These are phyloP conservation scores for Cynoglossus semilaevis DNA, from an alignment of 2,113 vertebrate genomes.

Conservation along the genomic window DNA sequence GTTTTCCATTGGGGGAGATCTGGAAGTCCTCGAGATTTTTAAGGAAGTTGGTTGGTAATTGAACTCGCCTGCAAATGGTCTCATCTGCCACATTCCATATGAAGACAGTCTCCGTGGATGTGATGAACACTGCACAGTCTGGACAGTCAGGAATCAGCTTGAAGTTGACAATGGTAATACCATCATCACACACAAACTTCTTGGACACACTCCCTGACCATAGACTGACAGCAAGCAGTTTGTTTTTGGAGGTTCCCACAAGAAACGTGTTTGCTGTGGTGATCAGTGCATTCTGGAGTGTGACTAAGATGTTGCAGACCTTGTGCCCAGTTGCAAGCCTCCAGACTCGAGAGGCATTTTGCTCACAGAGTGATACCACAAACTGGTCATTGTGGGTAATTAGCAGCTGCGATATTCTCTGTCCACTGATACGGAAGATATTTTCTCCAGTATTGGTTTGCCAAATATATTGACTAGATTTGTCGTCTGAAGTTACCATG, in stretches of 20 bases:
- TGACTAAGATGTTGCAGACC: slow-evolving; percentile 96
- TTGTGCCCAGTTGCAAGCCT: slow-evolving; percentile 93
- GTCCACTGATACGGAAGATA: slow-evolving; percentile 95
- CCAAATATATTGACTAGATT: slow-evolving; percentile 97
- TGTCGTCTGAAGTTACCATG: slow-evolving; percentile 96
- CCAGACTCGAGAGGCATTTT: slow-evolving; percentile 97
- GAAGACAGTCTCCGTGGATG: slow-evolving; percentile 91
- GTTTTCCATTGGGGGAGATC: slow-evolving; percentile 95
- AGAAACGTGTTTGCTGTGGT: slow-evolving; percentile 97
- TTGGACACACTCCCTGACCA: slow-evolving; percentile 99
- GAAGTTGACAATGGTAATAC: slow-evolving; percentile 90
- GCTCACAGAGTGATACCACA: slow-evolving; percentile 96
- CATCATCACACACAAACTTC: slow-evolving; percentile 95
- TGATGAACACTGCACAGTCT: slow-evolving; percentile 92
- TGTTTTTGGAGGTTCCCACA: slow-evolving; percentile 93
- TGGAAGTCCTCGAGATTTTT: slow-evolving; percentile 96
- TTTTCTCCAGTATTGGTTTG: slow-evolving; percentile 92
- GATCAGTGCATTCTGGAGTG: slow-evolving; percentile 94
- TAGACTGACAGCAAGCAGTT: slow-evolving; percentile 93
- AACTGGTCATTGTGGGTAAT: slow-evolving; percentile 99
- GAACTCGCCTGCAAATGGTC: slow-evolving; percentile 90
- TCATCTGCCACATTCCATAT: slow-evolving; percentile 97
- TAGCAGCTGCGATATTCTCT: slow-evolving; percentile 92
- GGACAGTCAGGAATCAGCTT: slow-evolving; percentile 95
- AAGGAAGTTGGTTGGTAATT: slow-evolving; percentile 90